Base-by-base conservation (phyloP, 2,797 vertebrate genomes). In the Gephyroberyx darwinii region DNA sequence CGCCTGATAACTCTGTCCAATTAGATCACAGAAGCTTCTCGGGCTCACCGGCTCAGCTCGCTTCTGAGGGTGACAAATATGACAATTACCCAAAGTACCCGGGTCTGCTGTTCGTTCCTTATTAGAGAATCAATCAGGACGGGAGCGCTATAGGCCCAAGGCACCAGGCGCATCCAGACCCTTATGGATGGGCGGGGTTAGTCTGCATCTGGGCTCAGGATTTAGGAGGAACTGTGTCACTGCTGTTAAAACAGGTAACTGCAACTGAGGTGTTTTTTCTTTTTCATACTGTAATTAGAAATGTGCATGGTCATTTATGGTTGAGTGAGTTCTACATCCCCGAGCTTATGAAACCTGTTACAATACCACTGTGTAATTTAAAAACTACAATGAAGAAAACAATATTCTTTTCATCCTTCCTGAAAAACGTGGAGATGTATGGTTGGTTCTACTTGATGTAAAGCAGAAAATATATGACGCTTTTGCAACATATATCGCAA, bases 1-100 rank as follows among this genome's bases (percentile, higher is more conserved):
- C 39, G 77, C 77, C 86, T 89, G 87, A 90, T 89, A 86, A 84
- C 82, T 87, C 78, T 74, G 83, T 86, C 85, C 89, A 86, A 88
- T 89, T 86, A 88, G 80, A 88, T 82, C 71, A 47, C 75, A 71
- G 78, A 69, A 69, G 68, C 82, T 48, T 61, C 82, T 81, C 74
- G 3, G 64, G 51, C 80, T 82, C 58, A 13, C 17, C 0, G 63
- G 67, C 71, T 54, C 80, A 30, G 75, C 80, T 69, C 22, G 68
- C 78, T 22, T 69, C 77, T 59, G 61, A 62, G 75, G 78, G 84
- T 86, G 88, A 90, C 84, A 88, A 90, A 89, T 89, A 84, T 84
- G 81, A 90, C 86, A 84, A 88, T 90, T 90, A 90, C 71, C 75
- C 78, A 81, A 81, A 87, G 85, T 67, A 83, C 71, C 80, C 48